A percentile compares a stretch with the other conserved stretches of the same genome.
Conservation (phyloP, 2,797 vertebrate species). For the Limosa lapponica region DNA sequence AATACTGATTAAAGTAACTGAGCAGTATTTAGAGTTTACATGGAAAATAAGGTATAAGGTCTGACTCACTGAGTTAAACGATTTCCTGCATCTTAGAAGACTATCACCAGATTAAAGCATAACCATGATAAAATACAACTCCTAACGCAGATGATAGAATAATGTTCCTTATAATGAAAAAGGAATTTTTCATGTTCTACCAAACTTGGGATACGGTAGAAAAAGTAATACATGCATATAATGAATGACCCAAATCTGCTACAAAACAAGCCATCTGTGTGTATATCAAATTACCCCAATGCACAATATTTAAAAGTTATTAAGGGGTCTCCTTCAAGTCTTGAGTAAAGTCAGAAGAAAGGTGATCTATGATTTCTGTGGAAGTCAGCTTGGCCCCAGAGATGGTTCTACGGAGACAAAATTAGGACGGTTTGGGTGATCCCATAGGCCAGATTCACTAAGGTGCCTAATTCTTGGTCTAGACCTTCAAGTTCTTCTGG, state of each 20-base stretch:
- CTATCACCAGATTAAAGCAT: background rate
- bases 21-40: conserved; percentile 18
- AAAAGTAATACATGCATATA: background rate
- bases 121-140: background rate
- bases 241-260: background rate
- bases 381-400: background rate
- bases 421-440: background rate
- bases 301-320: background rate
- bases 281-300: background rate
- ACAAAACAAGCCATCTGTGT: background rate
- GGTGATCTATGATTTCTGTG: background rate
- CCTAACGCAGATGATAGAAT: background rate
- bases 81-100: background rate
- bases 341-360: background rate
- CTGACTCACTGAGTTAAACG: background rate
- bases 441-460: background rate
- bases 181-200: background rate
- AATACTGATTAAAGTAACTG: conserved; percentile 42
- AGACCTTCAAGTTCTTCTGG: background rate
- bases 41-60: background rate
- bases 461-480: background rate
- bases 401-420: background rate
- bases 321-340: background rate
- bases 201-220: background rate
- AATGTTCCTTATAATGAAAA: background rate